Evolutionary conservation across 2,797 vertebrate species (phyloP).

Genomic region (Rhinogobio ventralis): DNA sequence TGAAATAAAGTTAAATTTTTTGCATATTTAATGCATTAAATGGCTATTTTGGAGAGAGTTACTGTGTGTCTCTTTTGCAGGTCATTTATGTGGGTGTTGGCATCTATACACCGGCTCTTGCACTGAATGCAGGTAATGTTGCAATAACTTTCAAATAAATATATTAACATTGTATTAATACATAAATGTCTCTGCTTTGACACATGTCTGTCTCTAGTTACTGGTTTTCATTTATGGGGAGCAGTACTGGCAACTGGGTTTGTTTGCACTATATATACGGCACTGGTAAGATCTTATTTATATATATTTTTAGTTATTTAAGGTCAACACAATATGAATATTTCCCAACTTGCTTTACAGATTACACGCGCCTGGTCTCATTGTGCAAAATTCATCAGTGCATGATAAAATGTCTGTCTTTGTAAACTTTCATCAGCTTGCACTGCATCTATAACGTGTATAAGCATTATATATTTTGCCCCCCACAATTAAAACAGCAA

Average conservation of each 20-base stretch:
- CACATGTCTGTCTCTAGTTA: conserved; percentile 75
- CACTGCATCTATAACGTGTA: background rate
- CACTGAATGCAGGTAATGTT: conserved; percentile 87
- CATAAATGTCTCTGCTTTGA: background rate
- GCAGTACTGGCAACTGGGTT: conserved; percentile 84
- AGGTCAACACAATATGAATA: background rate
- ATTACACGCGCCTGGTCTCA: background rate
- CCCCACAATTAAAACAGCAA: too few relatives aligned
- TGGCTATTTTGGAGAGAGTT: background rate
- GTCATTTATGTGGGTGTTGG: conserved; percentile 94
- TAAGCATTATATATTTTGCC: too few relatives aligned
- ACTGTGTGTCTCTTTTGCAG: conserved; percentile 67
- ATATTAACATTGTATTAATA: background rate
- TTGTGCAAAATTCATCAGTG: background rate
- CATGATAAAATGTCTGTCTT: background rate
- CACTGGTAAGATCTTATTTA: conserved; percentile 54
- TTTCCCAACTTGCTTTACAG: background rate
- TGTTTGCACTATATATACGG: conserved; percentile 86
- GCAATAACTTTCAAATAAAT: background rate
- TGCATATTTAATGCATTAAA: background rate
- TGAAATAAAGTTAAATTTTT: background rate
- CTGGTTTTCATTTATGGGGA: conserved; percentile 87
- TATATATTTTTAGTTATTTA: background rate
- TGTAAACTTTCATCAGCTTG: background rate
- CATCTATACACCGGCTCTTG: conserved; percentile 89